A percentile compares a stretch with the other conserved stretches of the same genome.
Evolutionary conservation across 2,888 invertebrate genomes (phyloP).

Genomic region (Caenorhabditis macrosperma): DNA sequence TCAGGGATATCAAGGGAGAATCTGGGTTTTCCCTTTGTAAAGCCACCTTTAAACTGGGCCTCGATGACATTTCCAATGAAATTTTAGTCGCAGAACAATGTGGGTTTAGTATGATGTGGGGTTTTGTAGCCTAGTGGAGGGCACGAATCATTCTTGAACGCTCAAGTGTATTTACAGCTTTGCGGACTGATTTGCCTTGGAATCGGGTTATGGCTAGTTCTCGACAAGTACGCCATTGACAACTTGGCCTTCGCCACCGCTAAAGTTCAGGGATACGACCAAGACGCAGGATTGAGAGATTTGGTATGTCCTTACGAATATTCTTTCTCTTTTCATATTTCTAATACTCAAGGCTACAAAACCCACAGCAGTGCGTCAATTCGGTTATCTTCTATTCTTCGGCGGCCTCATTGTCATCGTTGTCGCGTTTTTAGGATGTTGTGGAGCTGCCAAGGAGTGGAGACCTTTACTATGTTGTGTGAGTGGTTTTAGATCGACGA

Average conservation of each 20-base stretch:
- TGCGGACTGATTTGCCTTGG: slow-evolving; percentile 79
- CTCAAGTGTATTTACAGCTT: no score
- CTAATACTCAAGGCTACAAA: slow-evolving; percentile 74
- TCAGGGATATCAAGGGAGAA: no score
- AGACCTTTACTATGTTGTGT: slow-evolving; percentile 79
- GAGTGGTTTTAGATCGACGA: slow-evolving; percentile 20
- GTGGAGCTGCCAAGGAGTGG: slow-evolving; percentile 80
- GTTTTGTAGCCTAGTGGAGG: no score
- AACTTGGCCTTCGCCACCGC: slow-evolving; percentile 76
- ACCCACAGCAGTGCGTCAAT: slow-evolving; percentile 76
- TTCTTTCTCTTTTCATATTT: neutral
- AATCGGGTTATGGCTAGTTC: slow-evolving; percentile 77
- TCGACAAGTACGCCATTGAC: slow-evolving; percentile 79
- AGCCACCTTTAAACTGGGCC: no score
- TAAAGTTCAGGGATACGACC: slow-evolving; percentile 75
- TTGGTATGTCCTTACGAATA: slow-evolving; percentile 59
- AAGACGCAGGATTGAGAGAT: slow-evolving; percentile 77
- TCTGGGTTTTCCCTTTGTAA: no score
- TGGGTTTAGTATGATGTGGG: no score
- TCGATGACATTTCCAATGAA: no score
- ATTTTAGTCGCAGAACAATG: no score
- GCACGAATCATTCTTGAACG: no score
- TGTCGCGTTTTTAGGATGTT: slow-evolving; percentile 79
- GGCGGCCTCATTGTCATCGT: slow-evolving; percentile 79
- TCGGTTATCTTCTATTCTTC: slow-evolving; percentile 76